These are phyloP conservation scores for Oceanodroma tethys DNA, from an alignment of 2,113 vertebrate genomes.

Conservation along the genomic window DNA sequence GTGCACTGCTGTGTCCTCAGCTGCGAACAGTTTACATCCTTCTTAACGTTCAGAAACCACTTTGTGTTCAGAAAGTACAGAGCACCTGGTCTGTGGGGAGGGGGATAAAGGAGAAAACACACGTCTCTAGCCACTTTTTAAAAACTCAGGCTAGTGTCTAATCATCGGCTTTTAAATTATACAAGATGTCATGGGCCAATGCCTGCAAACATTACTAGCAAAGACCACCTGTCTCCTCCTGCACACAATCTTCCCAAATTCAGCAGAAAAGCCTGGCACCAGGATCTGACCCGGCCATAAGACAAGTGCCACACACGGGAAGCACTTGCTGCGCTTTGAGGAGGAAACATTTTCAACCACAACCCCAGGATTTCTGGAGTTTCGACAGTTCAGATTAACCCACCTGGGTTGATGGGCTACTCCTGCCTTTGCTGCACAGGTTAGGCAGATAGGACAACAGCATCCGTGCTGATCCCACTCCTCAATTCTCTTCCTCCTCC, in stretches of 20 bases:
- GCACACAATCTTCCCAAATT: neutral
- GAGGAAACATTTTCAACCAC: neutral
- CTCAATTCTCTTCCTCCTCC: neutral
- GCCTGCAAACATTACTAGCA: neutral
- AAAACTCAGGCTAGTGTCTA: neutral
- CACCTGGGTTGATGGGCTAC: neutral
- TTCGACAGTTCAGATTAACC: neutral
- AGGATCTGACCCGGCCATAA: accelerated
- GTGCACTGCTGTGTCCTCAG: neutral
- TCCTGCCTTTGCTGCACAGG: neutral
- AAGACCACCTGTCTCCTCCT: neutral
- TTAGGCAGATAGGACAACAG: neutral
- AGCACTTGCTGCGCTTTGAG: neutral
- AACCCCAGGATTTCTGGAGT: neutral
- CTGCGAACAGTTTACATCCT: neutral
- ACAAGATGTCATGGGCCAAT: neutral
- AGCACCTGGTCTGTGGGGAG: neutral
- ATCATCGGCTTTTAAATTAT: neutral
- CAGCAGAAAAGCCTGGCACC: neutral
- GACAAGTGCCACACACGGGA: neutral
- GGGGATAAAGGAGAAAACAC: neutral
- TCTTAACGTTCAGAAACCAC: slow-evolving; percentile 31
- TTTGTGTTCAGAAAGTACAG: neutral
- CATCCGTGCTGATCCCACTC: neutral
- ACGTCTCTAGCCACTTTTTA: neutral